phyloP scores from a whole-genome alignment of 2,888 invertebrate species.

The Eueremaeus valkanovi region DNA sequence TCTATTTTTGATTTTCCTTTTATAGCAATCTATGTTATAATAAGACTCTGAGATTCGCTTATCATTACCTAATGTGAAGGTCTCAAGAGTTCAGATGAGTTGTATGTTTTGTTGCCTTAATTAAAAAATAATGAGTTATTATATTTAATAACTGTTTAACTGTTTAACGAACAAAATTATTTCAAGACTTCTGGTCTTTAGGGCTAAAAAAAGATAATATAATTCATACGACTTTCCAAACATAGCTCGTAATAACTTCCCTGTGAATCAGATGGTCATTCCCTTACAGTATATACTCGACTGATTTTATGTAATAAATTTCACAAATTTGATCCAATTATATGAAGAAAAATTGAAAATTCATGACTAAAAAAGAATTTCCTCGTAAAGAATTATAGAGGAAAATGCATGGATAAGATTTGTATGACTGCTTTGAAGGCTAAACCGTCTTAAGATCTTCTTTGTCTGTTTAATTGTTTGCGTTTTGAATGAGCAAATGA shows the following conservation, averaged over 20 bases:
- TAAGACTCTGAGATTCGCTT: background rate
- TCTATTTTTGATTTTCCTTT: background rate
- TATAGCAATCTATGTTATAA: too few relatives aligned
- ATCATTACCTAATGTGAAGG: background rate
- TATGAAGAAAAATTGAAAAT: too few relatives aligned
- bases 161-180: conserved; percentile 7
- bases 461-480: too few relatives aligned
- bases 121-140: background rate
- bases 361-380: too few relatives aligned
- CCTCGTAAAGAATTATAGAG: too few relatives aligned
- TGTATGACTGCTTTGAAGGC: too few relatives aligned
- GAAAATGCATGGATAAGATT: too few relatives aligned
- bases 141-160: background rate
- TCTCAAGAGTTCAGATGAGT: background rate
- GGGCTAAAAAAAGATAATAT: background rate
- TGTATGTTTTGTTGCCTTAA: background rate
- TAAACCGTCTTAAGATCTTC: too few relatives aligned
- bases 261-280: conserved; percentile 29
- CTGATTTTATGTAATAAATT: conserved; percentile 7
- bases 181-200: background rate
- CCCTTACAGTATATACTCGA: conserved; percentile 10
- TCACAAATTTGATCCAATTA: background rate
- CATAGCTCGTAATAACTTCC: conserved; percentile 10
- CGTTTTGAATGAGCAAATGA: too few relatives aligned
- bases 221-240: background rate